Percentiles rank a stretch among this genome's conserved stretches.
Conservation (phyloP, 2,888 invertebrate genomes). For the Callyntrura guangdongensis region DNA sequence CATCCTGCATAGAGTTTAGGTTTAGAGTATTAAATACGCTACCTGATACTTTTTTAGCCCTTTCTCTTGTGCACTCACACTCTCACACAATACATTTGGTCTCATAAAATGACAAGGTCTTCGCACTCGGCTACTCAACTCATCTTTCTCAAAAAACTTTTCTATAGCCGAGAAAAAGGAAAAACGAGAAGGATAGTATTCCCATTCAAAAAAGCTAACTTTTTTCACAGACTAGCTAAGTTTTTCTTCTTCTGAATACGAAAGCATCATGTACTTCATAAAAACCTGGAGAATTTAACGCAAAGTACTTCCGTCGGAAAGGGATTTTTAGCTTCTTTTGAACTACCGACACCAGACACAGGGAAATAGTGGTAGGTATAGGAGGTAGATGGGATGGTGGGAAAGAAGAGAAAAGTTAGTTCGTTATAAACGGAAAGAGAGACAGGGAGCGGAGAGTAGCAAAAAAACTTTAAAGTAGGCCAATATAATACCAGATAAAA, state of each 20-base stretch:
- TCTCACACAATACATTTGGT: not conserved
- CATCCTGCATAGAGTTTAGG: too few species aligned
- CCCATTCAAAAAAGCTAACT: conserved; percentile 48
- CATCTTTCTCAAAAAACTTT: conserved; percentile 29
- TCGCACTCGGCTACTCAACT: conserved; percentile 38
- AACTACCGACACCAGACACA: not conserved
- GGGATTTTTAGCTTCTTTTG: conserved; percentile 62
- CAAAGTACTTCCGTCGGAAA: conserved; percentile 69
- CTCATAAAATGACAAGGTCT: conserved; percentile 45
- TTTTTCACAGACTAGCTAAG: conserved; percentile 61
- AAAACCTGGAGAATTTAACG: conserved; percentile 71
- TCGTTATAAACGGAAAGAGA: conserved; percentile 62
- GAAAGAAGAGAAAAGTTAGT: conserved; percentile 58
- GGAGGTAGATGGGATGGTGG: not conserved
- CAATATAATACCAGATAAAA: conserved; percentile 78
- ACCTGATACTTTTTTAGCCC: conserved; percentile 12
- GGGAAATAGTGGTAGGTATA: not conserved
- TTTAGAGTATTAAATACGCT: not conserved
- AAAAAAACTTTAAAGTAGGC: conserved; percentile 80
- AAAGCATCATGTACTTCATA: conserved; percentile 65
- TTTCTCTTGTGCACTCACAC: not conserved
- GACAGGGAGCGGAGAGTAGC: conserved; percentile 27
- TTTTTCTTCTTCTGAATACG: conserved; percentile 44
- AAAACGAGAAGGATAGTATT: conserved; percentile 1
- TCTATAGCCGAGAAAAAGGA: not conserved